Conservation (phyloP, 2,888 invertebrate species). For the Dicranocentrus wangi region DNA sequence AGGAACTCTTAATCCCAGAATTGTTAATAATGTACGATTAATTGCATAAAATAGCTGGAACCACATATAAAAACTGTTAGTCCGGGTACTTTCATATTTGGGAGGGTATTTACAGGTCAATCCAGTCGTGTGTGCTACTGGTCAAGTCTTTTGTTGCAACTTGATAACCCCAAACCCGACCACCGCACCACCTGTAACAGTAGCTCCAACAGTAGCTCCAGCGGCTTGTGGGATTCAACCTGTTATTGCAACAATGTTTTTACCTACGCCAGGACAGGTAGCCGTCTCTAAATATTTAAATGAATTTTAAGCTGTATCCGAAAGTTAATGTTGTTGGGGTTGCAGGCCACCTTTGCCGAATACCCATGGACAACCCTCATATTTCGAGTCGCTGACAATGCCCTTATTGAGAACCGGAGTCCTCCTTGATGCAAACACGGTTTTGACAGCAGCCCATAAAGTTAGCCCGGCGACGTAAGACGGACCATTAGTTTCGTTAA, state of each 20-base stretch:
- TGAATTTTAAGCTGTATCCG: too few relatives aligned
- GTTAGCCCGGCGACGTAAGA: conserved; percentile 74
- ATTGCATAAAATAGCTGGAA: conserved; percentile 10
- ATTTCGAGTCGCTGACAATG: conserved; percentile 77
- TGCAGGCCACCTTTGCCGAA: conserved; percentile 80
- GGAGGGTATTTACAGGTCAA: conserved; percentile 21
- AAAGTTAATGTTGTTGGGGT: not conserved
- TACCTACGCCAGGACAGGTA: conserved; percentile 55
- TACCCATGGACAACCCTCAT: conserved; percentile 83
- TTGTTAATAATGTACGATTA: conserved; percentile 56
- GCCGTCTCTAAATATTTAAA: not conserved
- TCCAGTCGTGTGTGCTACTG: conserved; percentile 38
- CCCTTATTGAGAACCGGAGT: conserved; percentile 83
- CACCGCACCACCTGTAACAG: conserved; percentile 13
- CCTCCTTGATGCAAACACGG: conserved; percentile 78
- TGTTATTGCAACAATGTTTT: conserved; percentile 29
- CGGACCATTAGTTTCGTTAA: not conserved
- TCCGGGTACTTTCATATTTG: not conserved
- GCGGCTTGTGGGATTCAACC: conserved; percentile 49
- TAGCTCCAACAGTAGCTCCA: conserved; percentile 7
- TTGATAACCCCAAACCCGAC: conserved; percentile 44
- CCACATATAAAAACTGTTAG: not conserved
- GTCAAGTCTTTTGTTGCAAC: conserved; percentile 62
- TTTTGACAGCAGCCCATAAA: conserved; percentile 84
- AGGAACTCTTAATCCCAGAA: conserved; percentile 56